Base-by-base conservation (phyloP, 2,113 vertebrate species). In the Chionodraco myersi region DNA sequence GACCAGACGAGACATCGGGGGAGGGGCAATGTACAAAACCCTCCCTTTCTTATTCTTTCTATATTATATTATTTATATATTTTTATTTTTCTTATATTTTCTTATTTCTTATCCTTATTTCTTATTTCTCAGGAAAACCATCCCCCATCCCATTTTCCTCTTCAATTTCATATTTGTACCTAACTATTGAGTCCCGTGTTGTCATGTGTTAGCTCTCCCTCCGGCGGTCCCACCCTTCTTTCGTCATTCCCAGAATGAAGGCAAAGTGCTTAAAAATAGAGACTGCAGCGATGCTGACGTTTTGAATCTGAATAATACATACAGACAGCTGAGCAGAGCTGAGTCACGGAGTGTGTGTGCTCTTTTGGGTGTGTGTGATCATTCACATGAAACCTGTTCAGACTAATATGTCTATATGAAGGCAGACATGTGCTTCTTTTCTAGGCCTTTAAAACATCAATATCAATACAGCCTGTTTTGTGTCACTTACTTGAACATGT, bases 221-320 rank as follows among this genome's bases (percentile, higher is more conserved):
- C n/a, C 7, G 6, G 23, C 60, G 23, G 59, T 36, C 11, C 41
- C 14, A 14, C 1, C 5, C 11, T 75, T 71, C 7, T 2, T 51
- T 72, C 65, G 53, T 76, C 56, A 4, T 75, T 36, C 23, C 57
- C 57, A 26, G 9, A 16, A 11, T 34, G 16, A 21, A 21, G 21
- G 47, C 26, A 67, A 80, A 80, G 53, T 12, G 53, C 4, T 1
- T 75, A 82, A 77, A 90, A 84, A 90, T 85, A 86, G 85, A 83
- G 78, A 69, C 63, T 13, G 59, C 56, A 66, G 57, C 57, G 10
- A 75, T 44, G 30, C 30, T 30, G 30, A 30, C 30, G 30, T 30
- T 30, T 30, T 51, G 47, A 57, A 79, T 60, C 67, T 91, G 59
- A 89, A 91, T 92, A 86, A 91, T 91, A 51, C 85, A 90, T 83